Base-by-base conservation (phyloP, 2,888 invertebrate species). In the Smittia sp. region DNA sequence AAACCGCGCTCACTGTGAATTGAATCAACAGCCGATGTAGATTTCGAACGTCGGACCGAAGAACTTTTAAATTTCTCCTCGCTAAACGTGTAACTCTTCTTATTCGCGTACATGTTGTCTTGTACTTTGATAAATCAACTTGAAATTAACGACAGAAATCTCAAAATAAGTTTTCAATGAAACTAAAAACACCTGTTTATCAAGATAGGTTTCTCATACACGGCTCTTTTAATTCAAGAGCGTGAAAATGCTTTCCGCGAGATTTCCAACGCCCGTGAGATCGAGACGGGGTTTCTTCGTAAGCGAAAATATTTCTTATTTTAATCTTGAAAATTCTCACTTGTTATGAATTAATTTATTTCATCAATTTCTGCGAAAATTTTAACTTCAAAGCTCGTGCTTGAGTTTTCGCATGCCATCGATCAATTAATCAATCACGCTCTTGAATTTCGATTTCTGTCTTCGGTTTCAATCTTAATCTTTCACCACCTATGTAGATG, bases 1-100 rank as follows among this genome's bases (percentile, higher is more conserved):
- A 92, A 92, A 39, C 94, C 92, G 32, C 93, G 85, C 76, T 87
- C 86, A 70, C 87, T 88, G 79, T 91, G 87, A 75, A 92, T 85
- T 15, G 87, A 88, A 77, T 82, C 81, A 80, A 84, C 85, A 72
- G 84, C 20, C 22, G 72, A 58, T 3, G 62, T 80, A 22, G 83
- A 83, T 15, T 84, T 83, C 0, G 85, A 85, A 11, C 72, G 69
- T 52, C 52, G 52, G 1, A 69, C 2, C 32, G 32, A 6, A n/a
- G n/a, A 15, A 15, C 63, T 63, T 7, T 18, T 54, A 52, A 52
- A 27, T 54, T 69, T 72, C 20, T 72, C 62, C 38, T 72, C 22
- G 22, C 54, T 38, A 72, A 13, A 72, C 20, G 54, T 72, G 25
- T 62, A 58, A 25, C 39, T 72, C 39, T 72, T 72, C 54, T 41